Conservation (phyloP, 1,140 invertebrate genomes). For the Drosophila neocordata region DNA sequence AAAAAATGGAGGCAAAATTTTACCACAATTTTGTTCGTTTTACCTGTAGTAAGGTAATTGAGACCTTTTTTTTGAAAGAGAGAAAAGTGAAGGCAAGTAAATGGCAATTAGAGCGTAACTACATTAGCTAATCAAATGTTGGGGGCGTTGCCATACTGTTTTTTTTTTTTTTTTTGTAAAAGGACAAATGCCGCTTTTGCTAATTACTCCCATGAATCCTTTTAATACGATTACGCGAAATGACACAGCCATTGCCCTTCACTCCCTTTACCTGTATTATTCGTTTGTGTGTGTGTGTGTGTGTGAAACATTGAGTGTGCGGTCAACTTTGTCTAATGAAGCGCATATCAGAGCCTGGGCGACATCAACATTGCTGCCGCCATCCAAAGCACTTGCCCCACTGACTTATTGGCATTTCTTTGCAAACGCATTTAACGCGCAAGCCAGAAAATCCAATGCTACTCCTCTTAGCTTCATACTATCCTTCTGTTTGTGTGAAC, state of each 20-base stretch:
- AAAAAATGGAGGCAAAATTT: slow-evolving; percentile 37
- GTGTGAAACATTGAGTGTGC: slow-evolving; percentile 32
- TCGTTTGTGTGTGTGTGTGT: background rate
- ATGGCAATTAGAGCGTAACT: slow-evolving; percentile 66
- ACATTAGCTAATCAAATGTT: slow-evolving; percentile 76
- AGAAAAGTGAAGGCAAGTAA: background rate
- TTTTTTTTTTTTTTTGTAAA: too few species aligned
- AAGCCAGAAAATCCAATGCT: slow-evolving; percentile 35
- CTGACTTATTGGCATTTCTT: slow-evolving; percentile 70
- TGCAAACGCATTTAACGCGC: slow-evolving; percentile 60
- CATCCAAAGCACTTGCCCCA: slow-evolving; percentile 16
- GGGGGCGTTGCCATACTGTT: slow-evolving; percentile 41
- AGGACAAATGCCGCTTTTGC: slow-evolving; percentile 44
- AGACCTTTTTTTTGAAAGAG: slow-evolving; percentile 41
- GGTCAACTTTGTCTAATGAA: slow-evolving; percentile 73
- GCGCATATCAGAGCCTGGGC: slow-evolving; percentile 61
- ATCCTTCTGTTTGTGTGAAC: background rate
- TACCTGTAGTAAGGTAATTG: slow-evolving; percentile 60
- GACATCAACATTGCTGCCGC: slow-evolving; percentile 15
- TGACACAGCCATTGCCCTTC: slow-evolving; percentile 30
- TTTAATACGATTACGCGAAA: slow-evolving; percentile 70
- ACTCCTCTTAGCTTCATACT: too few species aligned
- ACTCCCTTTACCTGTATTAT: slow-evolving; percentile 3
- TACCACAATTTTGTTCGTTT: slow-evolving; percentile 36
- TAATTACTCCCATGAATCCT: slow-evolving; percentile 78